Conservation (phyloP, 2,113 vertebrate species). For the Lipophrys pholis region DNA sequence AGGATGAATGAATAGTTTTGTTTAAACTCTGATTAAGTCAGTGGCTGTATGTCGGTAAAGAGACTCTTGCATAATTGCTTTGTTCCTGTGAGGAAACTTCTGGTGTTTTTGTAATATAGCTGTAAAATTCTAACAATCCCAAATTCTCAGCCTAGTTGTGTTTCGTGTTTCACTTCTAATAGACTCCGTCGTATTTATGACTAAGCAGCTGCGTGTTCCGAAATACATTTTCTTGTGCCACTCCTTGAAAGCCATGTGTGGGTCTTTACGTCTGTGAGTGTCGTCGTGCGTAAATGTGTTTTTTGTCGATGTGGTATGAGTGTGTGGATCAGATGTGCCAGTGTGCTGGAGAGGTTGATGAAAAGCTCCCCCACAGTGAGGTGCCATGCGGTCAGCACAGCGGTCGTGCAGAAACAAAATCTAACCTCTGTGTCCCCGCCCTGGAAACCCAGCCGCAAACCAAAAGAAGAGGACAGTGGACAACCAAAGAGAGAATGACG, state of each 20-base stretch:
- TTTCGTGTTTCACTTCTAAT: constrained; percentile 24
- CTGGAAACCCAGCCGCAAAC: constrained; percentile 84
- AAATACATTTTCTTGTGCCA: constrained; percentile 36
- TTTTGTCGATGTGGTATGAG: background rate
- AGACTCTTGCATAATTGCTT: no score
- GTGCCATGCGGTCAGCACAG: constrained; percentile 87
- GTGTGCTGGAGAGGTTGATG: constrained; percentile 85
- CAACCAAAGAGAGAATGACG: constrained; percentile 80
- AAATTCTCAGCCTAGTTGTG: constrained; percentile 43
- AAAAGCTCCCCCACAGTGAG: constrained; percentile 82
- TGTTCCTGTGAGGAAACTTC: constrained; percentile 39
- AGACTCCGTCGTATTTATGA: constrained; percentile 31
- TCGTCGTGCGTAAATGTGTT: constrained; percentile 5
- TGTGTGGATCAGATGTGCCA: constrained; percentile 75
- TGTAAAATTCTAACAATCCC: constrained; percentile 52
- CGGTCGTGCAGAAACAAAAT: constrained; percentile 85
- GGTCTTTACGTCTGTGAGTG: background rate
- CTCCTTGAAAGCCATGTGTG: constrained; percentile 20
- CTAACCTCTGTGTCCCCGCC: constrained; percentile 87
- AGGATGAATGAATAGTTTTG: constrained; percentile 21
- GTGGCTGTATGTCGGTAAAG: no score
- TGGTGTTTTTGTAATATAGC: constrained; percentile 36
- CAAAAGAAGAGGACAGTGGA: constrained; percentile 80
- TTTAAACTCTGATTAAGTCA: background rate
- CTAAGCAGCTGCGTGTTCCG: background rate